These are phyloP conservation scores for Platycnemis pennipes DNA, from an alignment of 2,888 invertebrate genomes.

Conservation along the genomic window DNA sequence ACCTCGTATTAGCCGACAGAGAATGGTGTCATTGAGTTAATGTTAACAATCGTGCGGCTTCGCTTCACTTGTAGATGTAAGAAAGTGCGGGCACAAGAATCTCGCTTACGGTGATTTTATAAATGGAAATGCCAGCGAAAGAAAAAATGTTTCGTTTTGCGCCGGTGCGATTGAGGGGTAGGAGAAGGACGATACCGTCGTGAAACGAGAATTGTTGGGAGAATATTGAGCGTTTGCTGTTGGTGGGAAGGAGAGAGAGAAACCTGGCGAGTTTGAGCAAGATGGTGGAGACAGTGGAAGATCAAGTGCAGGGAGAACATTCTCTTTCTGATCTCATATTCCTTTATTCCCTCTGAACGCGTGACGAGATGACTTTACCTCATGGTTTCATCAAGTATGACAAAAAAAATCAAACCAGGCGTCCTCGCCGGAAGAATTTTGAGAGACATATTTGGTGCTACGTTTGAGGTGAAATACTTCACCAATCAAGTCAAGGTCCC, in stretches of 20 bases:
- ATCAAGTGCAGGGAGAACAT: neutral
- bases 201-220: neutral
- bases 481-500: too few relatives aligned
- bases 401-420: neutral
- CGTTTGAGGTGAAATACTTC: too few relatives aligned
- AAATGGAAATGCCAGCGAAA: too few relatives aligned
- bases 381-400: neutral
- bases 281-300: neutral
- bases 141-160: neutral
- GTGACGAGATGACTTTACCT: neutral
- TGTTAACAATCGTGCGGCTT: too few relatives aligned
- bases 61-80: too few relatives aligned
- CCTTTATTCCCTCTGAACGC: neutral
- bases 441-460: neutral
- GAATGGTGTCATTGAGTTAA: too few relatives aligned
- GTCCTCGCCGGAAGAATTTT: neutral
- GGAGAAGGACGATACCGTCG: neutral
- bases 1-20: too few relatives aligned
- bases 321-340: neutral
- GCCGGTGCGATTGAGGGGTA: neutral
- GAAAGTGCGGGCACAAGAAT: too few relatives aligned
- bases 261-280: neutral
- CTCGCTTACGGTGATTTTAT: too few relatives aligned
- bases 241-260: neutral
- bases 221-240: neutral